Conservation (phyloP, 2,113 vertebrate genomes). For the Lagopus leucura region DNA sequence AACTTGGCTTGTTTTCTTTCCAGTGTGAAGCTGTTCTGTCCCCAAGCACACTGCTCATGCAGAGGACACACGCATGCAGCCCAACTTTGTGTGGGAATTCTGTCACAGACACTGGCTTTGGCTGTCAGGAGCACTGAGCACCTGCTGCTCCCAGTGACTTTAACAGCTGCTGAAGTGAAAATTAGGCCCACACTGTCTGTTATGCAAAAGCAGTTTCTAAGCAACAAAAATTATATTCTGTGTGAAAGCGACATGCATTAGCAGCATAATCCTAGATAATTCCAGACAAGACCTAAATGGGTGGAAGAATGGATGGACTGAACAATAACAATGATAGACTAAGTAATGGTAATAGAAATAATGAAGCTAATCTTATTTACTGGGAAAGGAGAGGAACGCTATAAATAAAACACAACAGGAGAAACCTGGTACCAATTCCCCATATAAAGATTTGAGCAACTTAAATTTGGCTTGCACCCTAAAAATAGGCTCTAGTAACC, state of each 20-base stretch:
- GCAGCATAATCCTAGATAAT: conserved; percentile 55
- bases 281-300: conserved; percentile 21
- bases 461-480: background rate
- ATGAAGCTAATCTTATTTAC: background rate
- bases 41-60: rapidly evolving
- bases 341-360: conserved; percentile 28
- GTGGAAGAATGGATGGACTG: background rate
- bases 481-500: background rate
- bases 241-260: conserved; percentile 6
- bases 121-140: background rate
- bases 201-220: conserved; percentile 64
- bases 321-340: background rate
- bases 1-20: background rate
- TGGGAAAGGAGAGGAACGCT: background rate
- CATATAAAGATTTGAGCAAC: background rate
- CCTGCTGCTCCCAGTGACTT: conserved; percentile 2
- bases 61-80: rapidly evolving
- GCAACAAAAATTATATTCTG: conserved; percentile 52
- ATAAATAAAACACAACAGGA: conserved; percentile 25
- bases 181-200: background rate
- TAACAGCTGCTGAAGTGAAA: background rate
- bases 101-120: background rate
- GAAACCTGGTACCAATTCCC: background rate
- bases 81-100: background rate
- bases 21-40: rapidly evolving